These are phyloP conservation scores for Strix occidentalis DNA, from an alignment of 2,797 vertebrate species.

Conservation along the genomic window DNA sequence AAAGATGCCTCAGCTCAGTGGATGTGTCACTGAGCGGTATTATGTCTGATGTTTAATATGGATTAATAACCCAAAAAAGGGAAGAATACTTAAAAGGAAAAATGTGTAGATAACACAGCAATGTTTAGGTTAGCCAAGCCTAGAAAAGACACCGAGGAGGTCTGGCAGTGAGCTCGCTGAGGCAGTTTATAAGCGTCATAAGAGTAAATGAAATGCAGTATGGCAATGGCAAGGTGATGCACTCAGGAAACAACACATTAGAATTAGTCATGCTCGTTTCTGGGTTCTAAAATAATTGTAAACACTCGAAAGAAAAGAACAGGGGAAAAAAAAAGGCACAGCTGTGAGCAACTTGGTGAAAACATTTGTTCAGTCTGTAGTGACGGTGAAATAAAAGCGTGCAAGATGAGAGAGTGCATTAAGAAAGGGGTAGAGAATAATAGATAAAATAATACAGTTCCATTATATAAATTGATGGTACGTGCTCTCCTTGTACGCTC, in stretches of 20 bases:
- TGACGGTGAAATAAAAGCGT: slow-evolving; percentile 63
- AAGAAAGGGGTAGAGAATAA: slow-evolving; percentile 63
- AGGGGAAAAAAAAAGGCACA: not conserved
- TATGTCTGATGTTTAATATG: slow-evolving; percentile 50
- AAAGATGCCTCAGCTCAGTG: slow-evolving; percentile 43
- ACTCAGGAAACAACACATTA: slow-evolving; percentile 50
- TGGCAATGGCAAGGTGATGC: slow-evolving; percentile 50
- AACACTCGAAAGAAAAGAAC: slow-evolving; percentile 27
- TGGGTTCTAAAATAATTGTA: slow-evolving; percentile 60
- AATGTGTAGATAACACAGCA: slow-evolving; percentile 22
- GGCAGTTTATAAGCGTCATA: slow-evolving; percentile 26
- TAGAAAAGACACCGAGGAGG: not conserved
- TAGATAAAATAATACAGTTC: slow-evolving; percentile 63
- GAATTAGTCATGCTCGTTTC: slow-evolving; percentile 59
- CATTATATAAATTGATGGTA: slow-evolving; percentile 65
- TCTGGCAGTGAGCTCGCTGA: slow-evolving; percentile 3
- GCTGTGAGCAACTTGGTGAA: slow-evolving; percentile 32
- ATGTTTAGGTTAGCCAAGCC: slow-evolving; percentile 12
- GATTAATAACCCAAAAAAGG: slow-evolving; percentile 46
- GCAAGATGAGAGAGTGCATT: slow-evolving; percentile 65
- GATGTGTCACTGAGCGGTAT: slow-evolving; percentile 45
- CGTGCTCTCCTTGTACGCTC: slow-evolving; percentile 42
- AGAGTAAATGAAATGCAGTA: slow-evolving; percentile 50
- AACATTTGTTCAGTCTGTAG: slow-evolving; percentile 51
- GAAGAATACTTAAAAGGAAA: slow-evolving; percentile 18